Conservation (phyloP, 2,888 invertebrate genomes). For the Chaitophorus viminalis region DNA sequence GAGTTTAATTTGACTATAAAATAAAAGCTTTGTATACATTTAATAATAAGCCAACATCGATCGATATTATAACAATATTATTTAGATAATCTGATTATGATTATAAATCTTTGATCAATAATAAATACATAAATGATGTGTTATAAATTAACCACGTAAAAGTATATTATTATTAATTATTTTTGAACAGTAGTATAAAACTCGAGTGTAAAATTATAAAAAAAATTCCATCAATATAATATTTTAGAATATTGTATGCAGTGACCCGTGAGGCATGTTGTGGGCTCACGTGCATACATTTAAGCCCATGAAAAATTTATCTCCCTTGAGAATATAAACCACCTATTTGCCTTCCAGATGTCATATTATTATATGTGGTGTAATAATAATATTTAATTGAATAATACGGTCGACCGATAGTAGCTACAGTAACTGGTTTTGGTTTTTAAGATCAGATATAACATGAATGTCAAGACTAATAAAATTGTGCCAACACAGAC, state of each 20-base stretch:
- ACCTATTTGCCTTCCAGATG: slow-evolving; percentile 51
- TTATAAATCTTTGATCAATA: no score
- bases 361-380: slow-evolving; percentile 39
- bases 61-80: no score
- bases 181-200: no score
- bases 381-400: slow-evolving; percentile 53
- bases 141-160: background rate
- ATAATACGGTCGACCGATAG: slow-evolving; percentile 49
- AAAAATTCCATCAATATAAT: no score
- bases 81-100: no score
- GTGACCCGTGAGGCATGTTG: background rate
- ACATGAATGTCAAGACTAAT: no score
- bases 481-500: no score
- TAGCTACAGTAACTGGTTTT: slow-evolving; percentile 29
- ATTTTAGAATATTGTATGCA: background rate
- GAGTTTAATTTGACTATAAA: no score
- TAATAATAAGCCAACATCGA: no score
- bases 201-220: no score
- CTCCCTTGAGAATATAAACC: slow-evolving; percentile 53
- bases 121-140: no score
- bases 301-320: slow-evolving; percentile 29
- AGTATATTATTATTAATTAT: background rate
- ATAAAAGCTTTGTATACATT: no score
- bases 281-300: background rate
- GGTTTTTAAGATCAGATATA: slow-evolving; percentile 31